phyloP scores from a whole-genome alignment of 2,888 invertebrate species.

The Diabrotica balteata region DNA sequence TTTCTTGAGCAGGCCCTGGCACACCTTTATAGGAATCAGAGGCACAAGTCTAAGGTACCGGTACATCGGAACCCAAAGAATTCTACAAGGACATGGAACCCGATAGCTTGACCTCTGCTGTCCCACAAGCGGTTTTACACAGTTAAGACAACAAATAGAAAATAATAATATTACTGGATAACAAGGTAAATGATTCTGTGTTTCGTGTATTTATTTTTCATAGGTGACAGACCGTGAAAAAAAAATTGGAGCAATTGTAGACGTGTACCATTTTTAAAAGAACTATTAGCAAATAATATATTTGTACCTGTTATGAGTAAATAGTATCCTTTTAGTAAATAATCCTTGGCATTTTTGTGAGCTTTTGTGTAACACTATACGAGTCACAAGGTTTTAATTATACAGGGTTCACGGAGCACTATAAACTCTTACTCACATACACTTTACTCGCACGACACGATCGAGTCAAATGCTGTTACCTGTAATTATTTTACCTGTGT shows the following conservation, averaged over 20 bases:
- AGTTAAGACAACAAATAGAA: constrained; percentile 6
- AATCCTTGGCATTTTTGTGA: constrained; percentile 31
- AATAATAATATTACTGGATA: constrained; percentile 4
- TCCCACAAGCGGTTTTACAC: constrained; percentile 7
- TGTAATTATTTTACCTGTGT: constrained; percentile 46
- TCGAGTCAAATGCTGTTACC: constrained; percentile 49
- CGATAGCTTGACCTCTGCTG: constrained; percentile 31
- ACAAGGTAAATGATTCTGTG: constrained; percentile 4
- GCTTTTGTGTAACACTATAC: constrained; percentile 11
- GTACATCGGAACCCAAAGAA: constrained; percentile 26
- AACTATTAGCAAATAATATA: constrained; percentile 1
- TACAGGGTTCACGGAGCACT: constrained; percentile 17
- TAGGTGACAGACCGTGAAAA: constrained; percentile 35
- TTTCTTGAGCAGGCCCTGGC: constrained; percentile 21
- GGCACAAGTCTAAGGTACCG: constrained; percentile 24
- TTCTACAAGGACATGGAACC: constrained; percentile 35
- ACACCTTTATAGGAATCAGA: constrained; percentile 5
- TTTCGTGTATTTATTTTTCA: constrained; percentile 12
- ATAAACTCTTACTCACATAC: constrained; percentile 1
- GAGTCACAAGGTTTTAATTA: constrained; percentile 13
- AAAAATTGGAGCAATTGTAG: constrained; percentile 28
- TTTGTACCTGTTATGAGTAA: constrained; percentile 23
- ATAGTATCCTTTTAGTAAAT: constrained; percentile 16
- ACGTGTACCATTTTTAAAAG: constrained; percentile 38
- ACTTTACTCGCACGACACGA: constrained; percentile 13